These are phyloP conservation scores for Rhadina sibilatrix DNA, from an alignment of 2,113 vertebrate genomes.

Conservation along the genomic window DNA sequence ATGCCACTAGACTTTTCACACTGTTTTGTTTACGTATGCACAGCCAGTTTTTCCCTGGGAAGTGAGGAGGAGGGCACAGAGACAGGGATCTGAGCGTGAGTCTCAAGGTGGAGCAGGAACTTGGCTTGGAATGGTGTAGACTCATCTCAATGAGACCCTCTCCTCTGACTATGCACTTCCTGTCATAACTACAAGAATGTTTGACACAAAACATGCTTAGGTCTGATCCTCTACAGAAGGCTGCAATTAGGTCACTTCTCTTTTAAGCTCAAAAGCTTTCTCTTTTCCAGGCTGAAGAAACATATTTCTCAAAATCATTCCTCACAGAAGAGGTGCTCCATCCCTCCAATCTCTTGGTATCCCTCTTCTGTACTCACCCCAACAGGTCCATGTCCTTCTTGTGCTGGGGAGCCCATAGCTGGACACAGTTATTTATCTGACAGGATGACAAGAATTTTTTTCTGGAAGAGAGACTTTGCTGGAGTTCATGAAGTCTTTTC, in stretches of 20 bases:
- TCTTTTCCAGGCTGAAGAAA: not conserved
- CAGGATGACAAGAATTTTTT: not conserved
- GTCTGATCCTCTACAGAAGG: not conserved
- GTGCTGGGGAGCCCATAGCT: no score
- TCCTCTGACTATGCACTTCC: not conserved
- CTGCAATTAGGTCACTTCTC: not conserved
- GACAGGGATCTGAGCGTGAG: accelerated
- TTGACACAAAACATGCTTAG: not conserved
- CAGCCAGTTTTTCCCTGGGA: not conserved
- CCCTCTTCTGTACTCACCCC: not conserved
- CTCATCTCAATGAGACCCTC: no score
- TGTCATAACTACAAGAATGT: not conserved
- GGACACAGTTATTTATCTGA: not conserved
- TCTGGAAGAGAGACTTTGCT: not conserved
- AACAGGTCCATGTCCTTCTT: not conserved
- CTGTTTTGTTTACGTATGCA: not conserved
- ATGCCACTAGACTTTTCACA: not conserved
- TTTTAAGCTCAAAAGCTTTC: no score
- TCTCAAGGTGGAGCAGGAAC: not conserved
- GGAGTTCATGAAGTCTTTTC: not conserved
- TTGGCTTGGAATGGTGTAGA: accelerated
- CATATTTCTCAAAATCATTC: not conserved
- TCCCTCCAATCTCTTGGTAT: not conserved
- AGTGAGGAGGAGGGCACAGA: not conserved
- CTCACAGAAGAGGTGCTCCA: not conserved